These are phyloP conservation scores for Trachelus stipa DNA, from an alignment of 2,888 invertebrate genomes.

Conservation along the genomic window DNA sequence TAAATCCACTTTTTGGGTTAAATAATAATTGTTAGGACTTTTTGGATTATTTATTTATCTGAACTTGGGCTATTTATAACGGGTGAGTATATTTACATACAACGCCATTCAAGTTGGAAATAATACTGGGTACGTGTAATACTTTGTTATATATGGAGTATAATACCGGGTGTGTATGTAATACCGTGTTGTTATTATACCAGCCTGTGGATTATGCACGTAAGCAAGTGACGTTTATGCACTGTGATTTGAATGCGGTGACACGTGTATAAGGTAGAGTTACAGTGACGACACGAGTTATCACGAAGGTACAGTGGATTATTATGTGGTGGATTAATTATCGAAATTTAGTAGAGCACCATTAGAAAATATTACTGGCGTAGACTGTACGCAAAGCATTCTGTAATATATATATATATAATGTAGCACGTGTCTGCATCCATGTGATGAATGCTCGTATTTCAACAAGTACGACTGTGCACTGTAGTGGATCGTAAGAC, in stretches of 20 bases:
- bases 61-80: not conserved
- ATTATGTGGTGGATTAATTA: not conserved
- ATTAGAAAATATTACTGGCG: not conserved
- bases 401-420: not conserved
- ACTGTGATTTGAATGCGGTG: not conserved
- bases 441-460: not conserved
- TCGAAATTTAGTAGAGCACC: not conserved
- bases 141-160: not conserved
- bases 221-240: not conserved
- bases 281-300: not conserved
- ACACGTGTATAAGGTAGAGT: not conserved
- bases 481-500: conserved; percentile 11
- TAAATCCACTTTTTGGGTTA: not conserved
- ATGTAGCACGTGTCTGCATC: not conserved
- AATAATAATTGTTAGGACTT: not conserved
- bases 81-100: not conserved
- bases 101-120: not conserved
- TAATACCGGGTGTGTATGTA: not conserved
- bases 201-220: not conserved
- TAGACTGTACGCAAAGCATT: not conserved
- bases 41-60: not conserved
- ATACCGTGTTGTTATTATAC: not conserved
- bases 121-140: not conserved
- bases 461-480: not conserved
- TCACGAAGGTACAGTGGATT: not conserved